Conservation (phyloP, 1,140 invertebrate species). For the Leptopilina boulardi region DNA sequence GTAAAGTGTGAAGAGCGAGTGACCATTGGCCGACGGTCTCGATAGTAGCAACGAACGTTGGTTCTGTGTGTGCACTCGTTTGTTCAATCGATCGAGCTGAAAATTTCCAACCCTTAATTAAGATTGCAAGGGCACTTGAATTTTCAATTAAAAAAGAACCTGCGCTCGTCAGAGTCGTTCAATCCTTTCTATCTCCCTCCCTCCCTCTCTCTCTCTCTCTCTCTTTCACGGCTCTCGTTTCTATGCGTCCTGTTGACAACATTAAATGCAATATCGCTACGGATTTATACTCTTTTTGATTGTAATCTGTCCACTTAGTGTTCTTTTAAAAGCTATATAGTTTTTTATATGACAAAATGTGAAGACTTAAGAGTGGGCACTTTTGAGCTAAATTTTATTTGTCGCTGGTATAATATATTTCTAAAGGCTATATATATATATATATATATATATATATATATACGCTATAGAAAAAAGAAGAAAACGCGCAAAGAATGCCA, state of each 20-base stretch:
- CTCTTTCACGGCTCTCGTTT: background rate
- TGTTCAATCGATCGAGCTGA: constrained; percentile 68
- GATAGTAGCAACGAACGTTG: constrained; percentile 33
- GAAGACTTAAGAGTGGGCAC: background rate
- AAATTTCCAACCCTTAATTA: constrained; percentile 70
- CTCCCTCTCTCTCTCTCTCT: background rate
- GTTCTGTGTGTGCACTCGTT: constrained; percentile 55
- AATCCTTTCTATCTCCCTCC: constrained; percentile 18
- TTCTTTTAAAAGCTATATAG: background rate
- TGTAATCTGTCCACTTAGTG: constrained; percentile 18
- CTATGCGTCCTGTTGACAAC: constrained; percentile 51
- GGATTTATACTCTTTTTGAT: constrained; percentile 20
- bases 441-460: no score
- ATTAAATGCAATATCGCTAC: constrained; percentile 62
- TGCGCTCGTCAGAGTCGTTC: constrained; percentile 32
- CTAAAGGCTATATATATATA: no score
- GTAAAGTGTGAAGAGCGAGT: constrained; percentile 54
- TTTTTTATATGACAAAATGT: background rate
- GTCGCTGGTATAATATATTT: background rate
- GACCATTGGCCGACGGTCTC: constrained; percentile 51
- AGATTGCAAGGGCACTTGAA: constrained; percentile 69
- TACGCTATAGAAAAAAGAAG: background rate
- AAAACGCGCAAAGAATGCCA: background rate
- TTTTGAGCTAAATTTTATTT: constrained; percentile 8
- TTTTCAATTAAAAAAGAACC: constrained; percentile 70